Base-by-base conservation (phyloP, 1,140 invertebrate genomes). In the Atopsyche davidsoni region DNA sequence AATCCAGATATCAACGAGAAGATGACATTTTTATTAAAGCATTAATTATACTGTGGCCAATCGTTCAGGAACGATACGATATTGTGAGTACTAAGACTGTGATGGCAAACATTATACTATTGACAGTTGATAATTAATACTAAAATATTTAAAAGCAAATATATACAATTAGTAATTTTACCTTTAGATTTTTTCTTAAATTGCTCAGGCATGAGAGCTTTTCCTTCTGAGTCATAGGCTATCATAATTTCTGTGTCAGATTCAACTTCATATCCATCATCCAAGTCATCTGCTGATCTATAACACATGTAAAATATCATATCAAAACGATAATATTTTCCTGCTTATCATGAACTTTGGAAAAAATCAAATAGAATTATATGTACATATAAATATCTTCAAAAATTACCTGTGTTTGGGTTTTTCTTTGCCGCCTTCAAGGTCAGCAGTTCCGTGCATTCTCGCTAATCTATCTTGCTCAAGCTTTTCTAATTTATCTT, bases 211-310 rank as follows among this genome's bases (percentile, higher is more conserved):
- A 70, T 62, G 2, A 73, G 49, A 0, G 68, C 67, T 48, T 72
- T 72, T 16, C 70, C 70, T 57, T 76, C 73, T 17, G 72, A 70
- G 53, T 79, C 76, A 51, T 76, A 76, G 0, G 73, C 70, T 42
- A 78, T 47, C 69, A 79, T 72, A 24, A 76, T 72, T 47, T 77
- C 65, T 28, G 70, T 57, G 10, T 69, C 67, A 36, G 69, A 60
- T 46, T 79, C 76, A 31, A 79, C 51, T 23, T 72, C 62, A 59
- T 82, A 83, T 41, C 77, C 80, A 71, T 89, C 87, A 60, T 89
- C 87, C 32, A 92, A 75, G 67, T 88, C 87, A 71, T 93, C 92
- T 6, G 89, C 92, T 24, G 81, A 83, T 40, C 76, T 81, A 58
- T 72, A 74, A 10, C n/a, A 28, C 24, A 6, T 28, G n/a, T 28